Conservation (phyloP, 2,113 vertebrate species). For the Myocastor coypus region DNA sequence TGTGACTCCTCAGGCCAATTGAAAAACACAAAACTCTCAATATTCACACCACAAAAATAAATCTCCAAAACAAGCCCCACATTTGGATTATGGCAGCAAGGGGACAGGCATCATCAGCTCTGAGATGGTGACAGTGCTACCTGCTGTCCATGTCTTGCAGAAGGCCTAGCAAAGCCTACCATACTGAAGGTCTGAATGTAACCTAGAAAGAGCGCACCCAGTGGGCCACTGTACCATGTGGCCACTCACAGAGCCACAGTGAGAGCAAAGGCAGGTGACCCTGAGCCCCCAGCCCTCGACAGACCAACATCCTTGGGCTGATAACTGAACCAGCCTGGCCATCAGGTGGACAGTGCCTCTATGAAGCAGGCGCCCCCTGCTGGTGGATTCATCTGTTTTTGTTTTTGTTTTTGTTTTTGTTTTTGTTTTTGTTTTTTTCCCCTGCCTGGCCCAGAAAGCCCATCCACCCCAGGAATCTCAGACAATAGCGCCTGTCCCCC, state of each 20-base stretch:
- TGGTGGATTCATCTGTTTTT: neutral
- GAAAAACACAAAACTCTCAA: neutral
- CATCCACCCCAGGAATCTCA: accelerated
- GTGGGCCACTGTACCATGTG: neutral
- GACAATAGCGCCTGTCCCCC: accelerated
- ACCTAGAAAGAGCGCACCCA: neutral
- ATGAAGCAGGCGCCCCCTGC: slow-evolving; percentile 58
- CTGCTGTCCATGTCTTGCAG: neutral
- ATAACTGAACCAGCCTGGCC: neutral
- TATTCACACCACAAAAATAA: neutral
- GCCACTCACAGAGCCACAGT: neutral
- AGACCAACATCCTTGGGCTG: accelerated
- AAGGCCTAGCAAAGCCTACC: neutral
- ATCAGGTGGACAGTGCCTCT: neutral
- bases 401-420: too few species aligned
- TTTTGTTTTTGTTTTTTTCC: too few species aligned
- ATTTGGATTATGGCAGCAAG: neutral
- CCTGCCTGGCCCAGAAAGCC: neutral
- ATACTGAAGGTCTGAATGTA: too few species aligned
- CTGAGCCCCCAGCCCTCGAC: neutral
- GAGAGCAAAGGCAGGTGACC: neutral
- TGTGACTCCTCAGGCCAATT: neutral
- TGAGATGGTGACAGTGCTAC: neutral
- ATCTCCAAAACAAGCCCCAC: neutral
- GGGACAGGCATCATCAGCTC: neutral